Conservation (phyloP, 2,113 vertebrate species). For the Planiliza haematocheilus region DNA sequence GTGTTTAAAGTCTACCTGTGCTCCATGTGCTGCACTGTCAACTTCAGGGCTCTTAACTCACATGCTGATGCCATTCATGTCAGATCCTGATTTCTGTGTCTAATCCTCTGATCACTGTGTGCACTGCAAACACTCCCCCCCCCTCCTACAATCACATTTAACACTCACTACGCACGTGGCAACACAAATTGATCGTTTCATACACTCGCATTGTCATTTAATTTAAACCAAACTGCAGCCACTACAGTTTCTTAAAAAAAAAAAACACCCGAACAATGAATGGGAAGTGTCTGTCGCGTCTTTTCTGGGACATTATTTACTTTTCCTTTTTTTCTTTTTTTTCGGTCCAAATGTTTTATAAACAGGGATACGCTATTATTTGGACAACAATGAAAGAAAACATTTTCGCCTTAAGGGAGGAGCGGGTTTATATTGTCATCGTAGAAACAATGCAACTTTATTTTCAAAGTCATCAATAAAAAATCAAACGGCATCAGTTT, state of each 20-base stretch:
- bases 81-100: too few species aligned
- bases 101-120: too few species aligned
- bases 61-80: too few species aligned
- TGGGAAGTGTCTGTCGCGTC: constrained; percentile 56
- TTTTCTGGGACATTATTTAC: constrained; percentile 65
- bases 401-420: constrained; percentile 68
- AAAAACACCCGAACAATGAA: constrained; percentile 57
- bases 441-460: constrained; percentile 78
- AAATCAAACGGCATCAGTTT: constrained; percentile 77
- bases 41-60: too few species aligned
- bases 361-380: constrained; percentile 69
- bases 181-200: too few species aligned
- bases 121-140: too few species aligned
- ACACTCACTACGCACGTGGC: too few species aligned
- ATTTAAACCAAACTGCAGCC: too few species aligned
- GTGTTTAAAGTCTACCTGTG: neutral
- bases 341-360: constrained; percentile 65
- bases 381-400: constrained; percentile 81
- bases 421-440: constrained; percentile 77
- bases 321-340: constrained; percentile 47
- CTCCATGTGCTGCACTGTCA: neutral
- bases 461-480: constrained; percentile 82
- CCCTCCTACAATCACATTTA: too few species aligned
- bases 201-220: too few species aligned
- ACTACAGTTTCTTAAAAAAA: neutral